Percentiles rank a stretch among this genome's conserved stretches.
phyloP scores from a whole-genome alignment of 2,797 vertebrate genomes.

The Falco rusticolus region DNA sequence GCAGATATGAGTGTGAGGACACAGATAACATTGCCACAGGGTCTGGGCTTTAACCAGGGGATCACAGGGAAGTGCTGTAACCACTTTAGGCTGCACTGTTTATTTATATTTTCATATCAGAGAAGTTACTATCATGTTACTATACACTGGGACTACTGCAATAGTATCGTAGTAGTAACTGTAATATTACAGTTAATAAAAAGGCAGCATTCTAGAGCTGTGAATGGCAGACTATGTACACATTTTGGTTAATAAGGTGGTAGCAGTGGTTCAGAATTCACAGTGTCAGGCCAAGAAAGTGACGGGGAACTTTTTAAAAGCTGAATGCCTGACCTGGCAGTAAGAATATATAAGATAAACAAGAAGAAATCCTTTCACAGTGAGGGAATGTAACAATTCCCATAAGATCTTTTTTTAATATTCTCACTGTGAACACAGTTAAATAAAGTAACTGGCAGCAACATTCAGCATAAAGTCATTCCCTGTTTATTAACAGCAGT shows the following conservation, averaged over 20 bases:
- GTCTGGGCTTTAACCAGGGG: background rate
- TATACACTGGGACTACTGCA: background rate
- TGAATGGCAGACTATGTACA: background rate
- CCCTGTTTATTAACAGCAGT: slow-evolving; percentile 2
- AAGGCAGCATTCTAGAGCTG: background rate
- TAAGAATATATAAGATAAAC: background rate
- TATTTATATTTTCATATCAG: background rate
- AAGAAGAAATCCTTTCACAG: background rate
- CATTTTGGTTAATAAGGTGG: background rate
- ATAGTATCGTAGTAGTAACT: background rate
- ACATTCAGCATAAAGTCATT: background rate
- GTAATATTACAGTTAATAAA: background rate
- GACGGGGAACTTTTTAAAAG: background rate
- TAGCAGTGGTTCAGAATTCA: background rate
- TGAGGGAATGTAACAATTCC: background rate
- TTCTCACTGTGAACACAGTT: background rate
- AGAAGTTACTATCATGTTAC: background rate
- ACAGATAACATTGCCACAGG: background rate
- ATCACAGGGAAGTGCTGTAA: background rate
- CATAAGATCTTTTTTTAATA: background rate
- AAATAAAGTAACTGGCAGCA: background rate
- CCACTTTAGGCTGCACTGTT: background rate
- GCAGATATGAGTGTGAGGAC: background rate
- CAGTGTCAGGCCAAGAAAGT: background rate
- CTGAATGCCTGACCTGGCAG: background rate